A percentile compares a stretch with the other conserved stretches of the same genome.
These are phyloP conservation scores for Cyprinodon brontotheroides DNA, from an alignment of 2,113 vertebrate genomes.

Conservation along the genomic window DNA sequence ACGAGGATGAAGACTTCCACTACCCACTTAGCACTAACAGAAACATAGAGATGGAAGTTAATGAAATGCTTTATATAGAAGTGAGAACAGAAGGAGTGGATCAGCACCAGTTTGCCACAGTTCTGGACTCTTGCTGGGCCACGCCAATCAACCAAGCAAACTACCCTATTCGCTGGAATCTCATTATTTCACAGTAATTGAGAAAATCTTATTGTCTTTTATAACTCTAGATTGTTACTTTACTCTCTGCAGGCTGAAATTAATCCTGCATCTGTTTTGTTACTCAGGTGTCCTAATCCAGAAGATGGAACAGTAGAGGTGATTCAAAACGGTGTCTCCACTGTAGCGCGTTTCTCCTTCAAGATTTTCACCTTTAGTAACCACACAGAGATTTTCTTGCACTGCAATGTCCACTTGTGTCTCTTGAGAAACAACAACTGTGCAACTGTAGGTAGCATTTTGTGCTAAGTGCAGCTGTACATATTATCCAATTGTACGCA, in stretches of 20 bases:
- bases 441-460: conserved; percentile 45
- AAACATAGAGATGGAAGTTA: conserved; percentile 42
- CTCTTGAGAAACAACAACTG: conserved; percentile 54
- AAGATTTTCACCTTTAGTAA: conserved; percentile 67
- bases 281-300: conserved; percentile 71
- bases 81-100: conserved; percentile 67
- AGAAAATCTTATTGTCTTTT: not conserved
- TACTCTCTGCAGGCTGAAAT: not conserved
- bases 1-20: conserved; percentile 57
- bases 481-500: not conserved
- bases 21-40: conserved; percentile 23
- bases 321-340: conserved; percentile 67
- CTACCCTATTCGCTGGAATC: conserved; percentile 62
- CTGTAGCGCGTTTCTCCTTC: conserved; percentile 74
- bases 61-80: conserved; percentile 61
- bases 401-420: conserved; percentile 75
- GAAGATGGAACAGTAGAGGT: conserved; percentile 64
- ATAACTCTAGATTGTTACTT: not conserved
- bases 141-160: conserved; percentile 54
- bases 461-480: not conserved
- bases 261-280: not conserved
- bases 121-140: conserved; percentile 76
- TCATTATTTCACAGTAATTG: conserved; percentile 65
- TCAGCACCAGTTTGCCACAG: conserved; percentile 50
- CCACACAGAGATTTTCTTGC: conserved; percentile 61